Conservation (phyloP, 2,797 vertebrate genomes). For the Parotocinclus haroldoi region DNA sequence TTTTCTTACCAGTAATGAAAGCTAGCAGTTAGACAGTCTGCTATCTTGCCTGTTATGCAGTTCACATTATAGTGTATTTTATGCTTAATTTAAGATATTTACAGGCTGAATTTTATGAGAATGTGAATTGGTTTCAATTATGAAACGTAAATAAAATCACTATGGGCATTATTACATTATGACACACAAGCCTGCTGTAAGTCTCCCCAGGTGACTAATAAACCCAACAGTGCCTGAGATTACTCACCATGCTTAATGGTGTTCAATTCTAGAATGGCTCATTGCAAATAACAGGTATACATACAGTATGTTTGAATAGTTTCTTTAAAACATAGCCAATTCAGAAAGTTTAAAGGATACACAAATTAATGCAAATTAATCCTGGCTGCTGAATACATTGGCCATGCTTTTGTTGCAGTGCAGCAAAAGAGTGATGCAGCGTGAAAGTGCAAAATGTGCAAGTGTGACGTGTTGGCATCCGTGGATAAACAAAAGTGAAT, state of each 20-base stretch:
- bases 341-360: neutral
- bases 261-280: neutral
- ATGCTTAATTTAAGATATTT: too few relatives aligned
- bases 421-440: neutral
- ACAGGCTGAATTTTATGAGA: too few relatives aligned
- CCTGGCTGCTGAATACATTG: neutral
- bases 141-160: neutral
- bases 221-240: slow-evolving; percentile 20
- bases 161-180: neutral
- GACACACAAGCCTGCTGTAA: slow-evolving; percentile 18
- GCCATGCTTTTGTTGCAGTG: neutral
- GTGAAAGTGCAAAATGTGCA: neutral
- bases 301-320: slow-evolving; percentile 11
- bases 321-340: slow-evolving; percentile 4
- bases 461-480: neutral
- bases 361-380: slow-evolving; percentile 20
- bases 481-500: neutral
- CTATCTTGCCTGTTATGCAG: too few relatives aligned
- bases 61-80: too few relatives aligned
- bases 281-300: slow-evolving; percentile 10
- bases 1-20: too few relatives aligned
- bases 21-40: too few relatives aligned
- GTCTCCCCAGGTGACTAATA: slow-evolving; percentile 38
- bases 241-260: slow-evolving; percentile 23
- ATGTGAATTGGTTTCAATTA: too few relatives aligned